phyloP scores from a whole-genome alignment of 2,797 vertebrate genomes.

The Enteromius thamalakanensis region DNA sequence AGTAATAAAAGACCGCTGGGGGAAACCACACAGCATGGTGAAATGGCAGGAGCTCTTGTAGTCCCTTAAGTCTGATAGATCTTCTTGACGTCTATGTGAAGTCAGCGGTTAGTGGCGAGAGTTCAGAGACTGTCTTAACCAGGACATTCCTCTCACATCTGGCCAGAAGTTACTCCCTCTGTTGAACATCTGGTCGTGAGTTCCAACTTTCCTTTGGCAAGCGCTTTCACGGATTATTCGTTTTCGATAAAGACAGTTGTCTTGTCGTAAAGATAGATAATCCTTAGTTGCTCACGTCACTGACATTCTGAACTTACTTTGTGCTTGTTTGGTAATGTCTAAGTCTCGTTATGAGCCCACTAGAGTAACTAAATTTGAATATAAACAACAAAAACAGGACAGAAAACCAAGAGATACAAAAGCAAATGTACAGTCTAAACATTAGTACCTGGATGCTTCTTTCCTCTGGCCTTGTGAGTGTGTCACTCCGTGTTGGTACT shows the following conservation, averaged over 20 bases:
- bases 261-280: slow-evolving; percentile 4
- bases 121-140: slow-evolving; percentile 40
- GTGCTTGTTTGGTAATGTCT: slow-evolving; percentile 14
- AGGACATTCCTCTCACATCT: slow-evolving; percentile 55
- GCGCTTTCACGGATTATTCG: background rate
- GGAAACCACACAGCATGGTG: slow-evolving; percentile 28
- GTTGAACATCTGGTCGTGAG: slow-evolving; percentile 51
- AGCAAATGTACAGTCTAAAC: background rate
- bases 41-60: slow-evolving; percentile 35
- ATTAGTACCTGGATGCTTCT: slow-evolving; percentile 32
- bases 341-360: background rate
- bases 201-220: slow-evolving; percentile 35
- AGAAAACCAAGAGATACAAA: background rate
- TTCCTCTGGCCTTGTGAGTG: slow-evolving; percentile 17
- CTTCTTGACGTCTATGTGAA: slow-evolving; percentile 48
- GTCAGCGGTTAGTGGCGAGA: slow-evolving; percentile 44
- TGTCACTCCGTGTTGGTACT: background rate
- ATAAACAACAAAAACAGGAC: background rate
- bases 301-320: background rate
- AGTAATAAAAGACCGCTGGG: slow-evolving; percentile 20
- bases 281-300: slow-evolving; percentile 10
- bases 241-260: slow-evolving; percentile 32
- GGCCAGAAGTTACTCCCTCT: slow-evolving; percentile 44
- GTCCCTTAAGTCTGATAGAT: slow-evolving; percentile 32
- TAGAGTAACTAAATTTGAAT: background rate